phyloP scores from a whole-genome alignment of 2,113 vertebrate genomes.

The Crotalus viridis region DNA sequence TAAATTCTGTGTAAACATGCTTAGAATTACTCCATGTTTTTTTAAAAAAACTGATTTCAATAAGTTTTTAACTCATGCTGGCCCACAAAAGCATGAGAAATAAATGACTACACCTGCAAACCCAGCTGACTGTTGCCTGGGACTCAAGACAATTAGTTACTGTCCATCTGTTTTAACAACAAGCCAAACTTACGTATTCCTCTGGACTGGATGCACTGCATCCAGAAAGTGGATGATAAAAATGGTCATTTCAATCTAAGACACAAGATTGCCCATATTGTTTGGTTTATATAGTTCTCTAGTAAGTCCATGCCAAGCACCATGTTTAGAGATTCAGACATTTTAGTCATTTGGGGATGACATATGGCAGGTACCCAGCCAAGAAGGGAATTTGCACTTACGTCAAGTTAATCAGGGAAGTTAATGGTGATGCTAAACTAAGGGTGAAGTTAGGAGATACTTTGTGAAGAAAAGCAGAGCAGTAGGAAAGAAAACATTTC shows the following conservation, averaged over 20 bases:
- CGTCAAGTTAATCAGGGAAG: not conserved
- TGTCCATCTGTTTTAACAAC: not conserved
- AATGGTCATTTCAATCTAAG: slow-evolving; percentile 55
- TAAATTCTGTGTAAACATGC: slow-evolving; percentile 1
- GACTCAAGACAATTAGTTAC: slow-evolving; percentile 37
- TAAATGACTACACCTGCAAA: slow-evolving; percentile 11
- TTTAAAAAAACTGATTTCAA: not conserved
- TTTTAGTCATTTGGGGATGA: not conserved
- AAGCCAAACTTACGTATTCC: not conserved
- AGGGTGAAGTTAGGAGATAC: not conserved
- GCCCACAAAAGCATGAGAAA: slow-evolving; percentile 33
- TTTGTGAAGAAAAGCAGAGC: not conserved
- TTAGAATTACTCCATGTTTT: not conserved
- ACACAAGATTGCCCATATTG: slow-evolving; percentile 33
- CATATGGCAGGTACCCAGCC: not conserved
- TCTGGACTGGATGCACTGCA: not conserved
- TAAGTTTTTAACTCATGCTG: not conserved
- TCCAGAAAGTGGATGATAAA: not conserved
- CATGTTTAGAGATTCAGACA: not conserved
- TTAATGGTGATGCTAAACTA: not conserved
- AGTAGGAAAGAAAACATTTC: not conserved
- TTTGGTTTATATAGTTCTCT: slow-evolving; percentile 10
- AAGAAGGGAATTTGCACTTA: not conserved
- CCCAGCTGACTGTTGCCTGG: slow-evolving; percentile 42
- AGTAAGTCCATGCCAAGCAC: slow-evolving; percentile 26